A percentile compares a stretch with the other conserved stretches of the same genome.
These are phyloP conservation scores for Sipha maydis DNA, from an alignment of 2,888 invertebrate species.

Conservation along the genomic window DNA sequence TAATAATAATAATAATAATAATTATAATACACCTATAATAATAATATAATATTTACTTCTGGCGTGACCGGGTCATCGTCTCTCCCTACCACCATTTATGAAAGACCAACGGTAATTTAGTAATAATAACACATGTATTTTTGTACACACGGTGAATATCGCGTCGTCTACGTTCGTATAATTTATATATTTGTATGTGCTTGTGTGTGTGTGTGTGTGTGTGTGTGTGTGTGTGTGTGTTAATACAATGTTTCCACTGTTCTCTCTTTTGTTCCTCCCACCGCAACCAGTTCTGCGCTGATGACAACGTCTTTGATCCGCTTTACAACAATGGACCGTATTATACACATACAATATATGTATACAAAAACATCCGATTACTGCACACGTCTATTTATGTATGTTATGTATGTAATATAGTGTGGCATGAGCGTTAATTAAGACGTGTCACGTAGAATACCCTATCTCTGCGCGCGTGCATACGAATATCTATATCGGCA, in stretches of 20 bases:
- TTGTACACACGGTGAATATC: background rate
- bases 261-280: background rate
- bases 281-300: background rate
- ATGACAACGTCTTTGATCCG: slow-evolving; percentile 1
- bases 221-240: background rate
- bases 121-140: too few species aligned
- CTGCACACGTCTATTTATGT: background rate
- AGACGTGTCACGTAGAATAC: slow-evolving; percentile 45
- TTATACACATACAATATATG: background rate
- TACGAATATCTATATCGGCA: background rate
- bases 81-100: too few species aligned
- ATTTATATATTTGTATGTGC: background rate
- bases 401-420: too few species aligned
- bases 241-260: background rate
- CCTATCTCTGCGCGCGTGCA: background rate
- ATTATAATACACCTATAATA: background rate
- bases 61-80: background rate
- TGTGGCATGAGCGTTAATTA: slow-evolving; percentile 37
- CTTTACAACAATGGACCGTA: slow-evolving; percentile 35
- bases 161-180: background rate
- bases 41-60: background rate
- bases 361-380: background rate
- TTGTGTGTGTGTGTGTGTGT: background rate
- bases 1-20: background rate
- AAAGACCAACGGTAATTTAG: too few species aligned